phyloP scores from a whole-genome alignment of 2,888 invertebrate genomes.

The Diplolepis rosae region DNA sequence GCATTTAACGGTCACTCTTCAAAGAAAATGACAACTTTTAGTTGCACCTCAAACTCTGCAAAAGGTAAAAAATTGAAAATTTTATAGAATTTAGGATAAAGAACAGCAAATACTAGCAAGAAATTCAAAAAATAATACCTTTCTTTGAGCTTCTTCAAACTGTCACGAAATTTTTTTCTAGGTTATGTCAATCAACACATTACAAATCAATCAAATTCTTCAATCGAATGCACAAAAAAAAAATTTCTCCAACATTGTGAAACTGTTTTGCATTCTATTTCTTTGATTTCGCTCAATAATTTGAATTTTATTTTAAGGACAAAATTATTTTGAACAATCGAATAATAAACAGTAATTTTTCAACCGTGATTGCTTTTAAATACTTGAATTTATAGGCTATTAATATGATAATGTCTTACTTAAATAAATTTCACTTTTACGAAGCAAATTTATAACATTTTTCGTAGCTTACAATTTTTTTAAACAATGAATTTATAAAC shows the following conservation, averaged over 20 bases:
- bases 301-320: neutral
- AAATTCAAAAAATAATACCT: neutral
- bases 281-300: neutral
- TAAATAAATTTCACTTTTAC: neutral
- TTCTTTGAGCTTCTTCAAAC: neutral
- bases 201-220: neutral
- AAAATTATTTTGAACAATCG: neutral
- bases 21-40: conserved; percentile 47
- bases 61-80: conserved; percentile 55
- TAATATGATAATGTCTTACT: neutral
- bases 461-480: neutral
- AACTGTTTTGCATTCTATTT: neutral
- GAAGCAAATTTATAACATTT: neutral
- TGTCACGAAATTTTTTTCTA: neutral
- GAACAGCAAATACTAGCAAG: neutral
- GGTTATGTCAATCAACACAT: neutral
- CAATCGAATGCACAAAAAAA: neutral
- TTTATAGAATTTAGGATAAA: neutral
- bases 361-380: neutral
- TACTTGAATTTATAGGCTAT: neutral
- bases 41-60: conserved; percentile 57
- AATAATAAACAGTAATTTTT: neutral
- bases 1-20: neutral
- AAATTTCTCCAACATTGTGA: neutral
- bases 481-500: neutral